Base-by-base conservation (phyloP, 2,888 invertebrate species). In the Rotaria socialis region DNA sequence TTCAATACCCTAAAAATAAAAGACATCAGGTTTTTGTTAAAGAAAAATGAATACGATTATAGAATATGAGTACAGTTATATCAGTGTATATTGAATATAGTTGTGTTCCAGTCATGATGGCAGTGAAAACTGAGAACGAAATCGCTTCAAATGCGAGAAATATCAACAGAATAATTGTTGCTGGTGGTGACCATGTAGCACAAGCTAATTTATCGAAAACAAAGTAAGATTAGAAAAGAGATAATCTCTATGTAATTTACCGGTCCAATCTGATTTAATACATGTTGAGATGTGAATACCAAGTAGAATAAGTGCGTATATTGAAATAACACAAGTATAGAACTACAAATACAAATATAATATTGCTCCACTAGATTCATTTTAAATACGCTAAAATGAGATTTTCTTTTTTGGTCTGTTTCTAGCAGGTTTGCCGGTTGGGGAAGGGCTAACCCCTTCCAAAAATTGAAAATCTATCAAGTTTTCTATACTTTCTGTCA, bases 31-130 rank as follows among this genome's bases (percentile, higher is more conserved):
- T 16, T 52, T 16, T 52, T 52, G 16, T 52, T 16, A 52, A 8
- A 16, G 11, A 47, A 11, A 47, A 47, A 47, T 10, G 7, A 47
- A 47, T 47, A 52, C 50, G 50, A 50, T 14, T 50, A 50, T 50
- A 3, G 50, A 52, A 52, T 11, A 47, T 47, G 11, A 7, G 24
- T 80, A 80, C 80, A 7, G 99, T 99, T 93, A 99, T 96, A 92
- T 99, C 99, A 90, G 96, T 96, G 94, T 97, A 96, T 90, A 99
- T 98, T 50, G 98, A 97, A 90, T 96, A 96, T 75, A 99, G 92
- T 91, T 97, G 97, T 0, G 97, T 96, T 85, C 95, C 95, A 89
- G 97, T 94, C 99, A 99, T 99, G 75, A 99, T 96, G 50, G 95
- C 94, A 0, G 98, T 98, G 92, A 99, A 99, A 89, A 98, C 95